Evolutionary conservation across 2,113 vertebrate genomes (phyloP), one percentile per base, ranked within the genome.

Genomic region (Brachypteracias leptosomus): DNA sequence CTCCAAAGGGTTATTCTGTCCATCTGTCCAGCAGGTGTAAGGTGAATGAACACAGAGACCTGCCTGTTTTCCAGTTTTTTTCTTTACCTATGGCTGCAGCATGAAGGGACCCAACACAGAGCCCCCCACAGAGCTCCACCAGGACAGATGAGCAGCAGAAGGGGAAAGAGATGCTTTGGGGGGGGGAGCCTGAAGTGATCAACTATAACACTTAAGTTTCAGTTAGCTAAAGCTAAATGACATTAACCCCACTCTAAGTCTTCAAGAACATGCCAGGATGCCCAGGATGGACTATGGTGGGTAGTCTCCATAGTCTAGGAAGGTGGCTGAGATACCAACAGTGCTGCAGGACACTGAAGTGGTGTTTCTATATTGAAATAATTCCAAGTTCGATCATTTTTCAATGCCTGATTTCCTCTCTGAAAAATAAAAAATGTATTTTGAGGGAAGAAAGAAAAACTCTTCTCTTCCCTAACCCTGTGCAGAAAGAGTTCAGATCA

Each of bases 91-190:
- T 8, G 36, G 13, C 29, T 59, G 42, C 18, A 22, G 29, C 1
- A 16, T 0, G 15, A 73, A 38, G 7, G 8, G 49, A 74, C 28
- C 22, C 49, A 78, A 47, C 10, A 7, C 7, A 5, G 3, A n/a
- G 3, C 6, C 36, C 18, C 18, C 36, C 31, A 20, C 0, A 0
- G 9, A 55, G 22, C 38, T 38, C 24, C 1, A 26, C 16, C 10
- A 24, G 25, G 28, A 24, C 10, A 28, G 29, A 36, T 1, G n/a
- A 92, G 35, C 10, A 17, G 29, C 51, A 52, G 80, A 49, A 72
- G 17, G 58, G 62, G 47, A 21, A 42, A 42, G 42, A 42, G 42
- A 11, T 42, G 42, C 74, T 70, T 36, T 38, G 24, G 8, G 17
- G 24, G 8, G 17, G 3, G 5, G 9, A 25, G 35, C 16, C 52